These are phyloP conservation scores for Pollicipes pollicipes DNA, from an alignment of 1,140 invertebrate genomes.

Conservation along the genomic window DNA sequence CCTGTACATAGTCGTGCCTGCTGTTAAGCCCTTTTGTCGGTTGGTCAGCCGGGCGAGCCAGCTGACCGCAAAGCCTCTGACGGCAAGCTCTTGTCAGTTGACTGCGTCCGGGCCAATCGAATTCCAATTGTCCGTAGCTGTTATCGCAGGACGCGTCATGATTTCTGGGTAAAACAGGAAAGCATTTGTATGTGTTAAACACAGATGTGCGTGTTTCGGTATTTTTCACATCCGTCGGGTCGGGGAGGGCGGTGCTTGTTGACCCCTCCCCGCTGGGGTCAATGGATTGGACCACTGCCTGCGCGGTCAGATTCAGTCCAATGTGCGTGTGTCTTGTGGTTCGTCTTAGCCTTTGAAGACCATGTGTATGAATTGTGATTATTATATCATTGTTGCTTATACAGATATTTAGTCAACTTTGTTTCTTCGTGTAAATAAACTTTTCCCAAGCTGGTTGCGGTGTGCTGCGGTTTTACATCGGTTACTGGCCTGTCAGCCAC, in stretches of 20 bases:
- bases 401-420: background rate
- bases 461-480: too few species aligned
- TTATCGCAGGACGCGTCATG: background rate
- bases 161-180: background rate
- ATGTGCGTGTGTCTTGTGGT: background rate
- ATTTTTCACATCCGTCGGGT: background rate
- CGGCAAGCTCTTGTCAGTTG: background rate
- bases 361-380: background rate
- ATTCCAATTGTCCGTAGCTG: background rate
- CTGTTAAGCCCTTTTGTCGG: background rate
- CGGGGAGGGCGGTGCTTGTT: too few species aligned
- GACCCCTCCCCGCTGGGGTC: too few species aligned
- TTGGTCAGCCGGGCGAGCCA: too few species aligned
- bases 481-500: too few species aligned
- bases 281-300: background rate
- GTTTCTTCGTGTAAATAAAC: background rate
- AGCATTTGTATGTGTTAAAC: constrained; percentile 1
- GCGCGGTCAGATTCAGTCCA: background rate
- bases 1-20: background rate
- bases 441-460: background rate
- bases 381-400: constrained; percentile 2
- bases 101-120: background rate
- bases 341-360: background rate
- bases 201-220: background rate
- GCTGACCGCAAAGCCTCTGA: too few species aligned